A percentile compares a stretch with the other conserved stretches of the same genome.
Evolutionary conservation across 2,888 invertebrate genomes (phyloP).

Genomic region (Parapristionchus giblindavisi): DNA sequence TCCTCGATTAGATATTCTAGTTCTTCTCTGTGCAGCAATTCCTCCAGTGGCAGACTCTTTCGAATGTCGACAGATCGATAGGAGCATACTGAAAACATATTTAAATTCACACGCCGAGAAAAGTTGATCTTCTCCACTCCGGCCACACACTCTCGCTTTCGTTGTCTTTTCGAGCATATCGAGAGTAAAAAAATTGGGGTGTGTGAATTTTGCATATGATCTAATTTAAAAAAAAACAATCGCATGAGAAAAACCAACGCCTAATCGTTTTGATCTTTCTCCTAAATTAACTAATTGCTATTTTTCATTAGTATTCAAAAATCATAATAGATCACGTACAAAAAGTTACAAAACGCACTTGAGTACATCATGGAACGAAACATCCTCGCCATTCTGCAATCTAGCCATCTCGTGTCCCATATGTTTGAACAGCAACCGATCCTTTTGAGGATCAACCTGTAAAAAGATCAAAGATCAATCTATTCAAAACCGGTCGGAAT

Average conservation of each 20-base stretch:
- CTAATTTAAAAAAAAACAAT: no score
- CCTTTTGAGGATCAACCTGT: constrained; percentile 93
- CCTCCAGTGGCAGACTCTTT: constrained; percentile 96
- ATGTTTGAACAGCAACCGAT: constrained; percentile 94
- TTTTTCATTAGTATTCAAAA: no score
- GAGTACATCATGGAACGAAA: constrained; percentile 98
- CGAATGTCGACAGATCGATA: constrained; percentile 95
- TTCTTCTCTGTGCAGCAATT: constrained; percentile 94
- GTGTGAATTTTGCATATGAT: no score
- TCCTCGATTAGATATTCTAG: constrained; percentile 99
- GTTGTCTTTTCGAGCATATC: no score
- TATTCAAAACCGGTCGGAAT: neutral
- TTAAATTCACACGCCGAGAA: constrained; percentile 38
- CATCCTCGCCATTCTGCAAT: constrained; percentile 96
- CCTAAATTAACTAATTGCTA: no score
- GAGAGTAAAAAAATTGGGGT: no score
- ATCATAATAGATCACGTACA: no score
- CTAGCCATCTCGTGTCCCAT: constrained; percentile 99
- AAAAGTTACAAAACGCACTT: constrained; percentile 78
- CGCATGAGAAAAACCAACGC: no score
- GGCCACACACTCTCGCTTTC: no score
- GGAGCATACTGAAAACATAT: constrained; percentile 89
- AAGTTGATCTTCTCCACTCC: neutral
- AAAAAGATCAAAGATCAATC: neutral
- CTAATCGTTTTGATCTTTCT: no score